Evolutionary conservation across 1,140 invertebrate species (phyloP), one percentile per base, ranked within the genome.

Genomic region (Zeugodacus cucurbitae): DNA sequence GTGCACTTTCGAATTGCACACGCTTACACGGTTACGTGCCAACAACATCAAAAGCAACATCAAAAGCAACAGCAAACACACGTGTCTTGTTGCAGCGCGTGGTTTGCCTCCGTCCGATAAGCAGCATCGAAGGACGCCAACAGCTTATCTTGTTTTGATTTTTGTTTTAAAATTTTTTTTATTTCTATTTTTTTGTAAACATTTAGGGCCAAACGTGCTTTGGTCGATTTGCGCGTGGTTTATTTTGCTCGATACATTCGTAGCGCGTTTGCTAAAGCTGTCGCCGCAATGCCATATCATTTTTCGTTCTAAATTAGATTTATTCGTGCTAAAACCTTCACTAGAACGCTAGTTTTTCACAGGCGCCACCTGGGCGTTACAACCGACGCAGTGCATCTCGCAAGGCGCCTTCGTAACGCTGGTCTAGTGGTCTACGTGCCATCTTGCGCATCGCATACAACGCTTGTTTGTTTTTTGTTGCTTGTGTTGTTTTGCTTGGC

Each of bases 401-500:
- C 41, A 82, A 48, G 74, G 74, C 74, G 34, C 41, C 48, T 10
- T 10, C 1, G 58, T 26, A 62, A 7, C 14, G 32, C 67, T 37
- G 7, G n/a, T 70, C 26, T 34, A 37, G 37, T 44, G 70, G 74
- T 4, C 44, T 82, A 82, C 74, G 74, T 82, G 74, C 74, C 74
- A 29, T 20, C 44, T 22, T 3, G 74, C 74, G 44, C 74, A 67
- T 22, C 26, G 48, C 14, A 62, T 26, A 62, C 58, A 22, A 6
- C 58, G 10, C 14, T 7, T 62, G 26, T 22, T 26, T 82, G 10
- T 82, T 82, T 82, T 74, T 48, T 48, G 11, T 29, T 26, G 14
- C n/a, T 82, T 82, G 2, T 26, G n/a, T 82, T 82, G 74, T 48
- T 82, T 82, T 82, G 74, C 74, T 82, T 82, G 11, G 74, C 22